Evolutionary conservation across 2,113 vertebrate species (phyloP).

Genomic region (Chaenocephalus aceratus): DNA sequence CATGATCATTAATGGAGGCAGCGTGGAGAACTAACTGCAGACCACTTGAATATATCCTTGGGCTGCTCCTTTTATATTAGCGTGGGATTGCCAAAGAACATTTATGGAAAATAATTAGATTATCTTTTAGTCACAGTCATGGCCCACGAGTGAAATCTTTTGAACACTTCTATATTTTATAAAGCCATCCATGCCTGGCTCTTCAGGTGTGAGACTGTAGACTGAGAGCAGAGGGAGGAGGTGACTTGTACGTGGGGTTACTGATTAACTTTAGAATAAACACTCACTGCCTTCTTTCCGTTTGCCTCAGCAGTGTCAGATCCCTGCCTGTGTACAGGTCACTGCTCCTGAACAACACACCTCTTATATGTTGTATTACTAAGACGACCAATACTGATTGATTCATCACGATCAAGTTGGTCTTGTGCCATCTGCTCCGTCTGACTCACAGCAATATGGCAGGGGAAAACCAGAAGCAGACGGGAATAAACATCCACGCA

Average conservation of each 20-base stretch:
- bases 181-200: neutral
- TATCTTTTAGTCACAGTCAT: no score
- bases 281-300: conserved; percentile 27
- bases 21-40: no score
- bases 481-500: neutral
- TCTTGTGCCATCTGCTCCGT: neutral
- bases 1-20: no score
- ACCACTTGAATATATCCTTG: no score
- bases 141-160: no score
- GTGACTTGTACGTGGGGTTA: conserved; percentile 44
- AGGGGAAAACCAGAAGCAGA: neutral
- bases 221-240: conserved; percentile 9
- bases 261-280: conserved; percentile 68
- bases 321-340: neutral
- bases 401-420: neutral
- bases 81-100: no score
- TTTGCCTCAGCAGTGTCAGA: conserved; percentile 9
- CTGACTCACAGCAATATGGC: conserved; percentile 24
- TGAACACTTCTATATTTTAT: no score
- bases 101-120: no score
- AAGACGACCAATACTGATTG: neutral
- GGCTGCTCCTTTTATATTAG: no score
- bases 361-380: neutral
- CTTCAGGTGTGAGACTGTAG: neutral
- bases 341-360: neutral